Evolutionary conservation across 2,113 vertebrate species (phyloP).

Genomic region (Rhinoptilus africanus): DNA sequence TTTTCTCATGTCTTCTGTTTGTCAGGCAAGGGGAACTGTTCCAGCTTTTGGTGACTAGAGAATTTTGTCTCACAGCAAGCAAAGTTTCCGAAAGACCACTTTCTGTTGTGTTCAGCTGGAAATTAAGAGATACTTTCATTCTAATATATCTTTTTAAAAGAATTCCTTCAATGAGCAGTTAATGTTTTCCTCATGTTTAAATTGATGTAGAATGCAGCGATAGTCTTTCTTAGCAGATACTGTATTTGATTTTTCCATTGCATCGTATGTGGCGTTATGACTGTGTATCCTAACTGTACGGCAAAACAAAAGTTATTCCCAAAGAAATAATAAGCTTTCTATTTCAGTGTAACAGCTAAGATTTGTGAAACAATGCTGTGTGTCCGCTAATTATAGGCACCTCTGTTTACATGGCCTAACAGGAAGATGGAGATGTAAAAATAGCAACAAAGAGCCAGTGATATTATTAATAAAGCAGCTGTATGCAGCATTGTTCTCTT

Average conservation of each 20-base stretch:
- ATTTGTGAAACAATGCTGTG: conserved; percentile 16
- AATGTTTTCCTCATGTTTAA: neutral
- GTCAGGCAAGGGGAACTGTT: neutral
- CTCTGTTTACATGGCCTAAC: conserved; percentile 29
- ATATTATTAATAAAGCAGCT: conserved; percentile 41
- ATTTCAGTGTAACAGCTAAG: neutral
- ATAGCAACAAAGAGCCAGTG: conserved; percentile 34
- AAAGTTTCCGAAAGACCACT: neutral
- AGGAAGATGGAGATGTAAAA: conserved; percentile 59
- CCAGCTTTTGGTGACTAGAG: neutral
- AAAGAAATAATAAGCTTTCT: conserved; percentile 28
- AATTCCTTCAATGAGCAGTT: neutral
- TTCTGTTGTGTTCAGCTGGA: neutral
- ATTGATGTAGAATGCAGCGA: neutral
- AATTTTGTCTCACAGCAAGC: neutral
- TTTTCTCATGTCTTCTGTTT: neutral
- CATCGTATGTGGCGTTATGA: neutral
- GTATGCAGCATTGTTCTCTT: conserved; percentile 50
- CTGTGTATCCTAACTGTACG: neutral
- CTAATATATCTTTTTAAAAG: neutral
- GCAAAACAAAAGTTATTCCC: neutral
- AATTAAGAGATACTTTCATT: neutral
- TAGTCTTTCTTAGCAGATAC: neutral
- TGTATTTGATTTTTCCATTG: neutral
- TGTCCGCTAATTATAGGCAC: neutral